A percentile compares a stretch with the other conserved stretches of the same genome.
Conservation (phyloP, 2,113 vertebrate genomes). For the Pseudorhombus dupliciocellatus region DNA sequence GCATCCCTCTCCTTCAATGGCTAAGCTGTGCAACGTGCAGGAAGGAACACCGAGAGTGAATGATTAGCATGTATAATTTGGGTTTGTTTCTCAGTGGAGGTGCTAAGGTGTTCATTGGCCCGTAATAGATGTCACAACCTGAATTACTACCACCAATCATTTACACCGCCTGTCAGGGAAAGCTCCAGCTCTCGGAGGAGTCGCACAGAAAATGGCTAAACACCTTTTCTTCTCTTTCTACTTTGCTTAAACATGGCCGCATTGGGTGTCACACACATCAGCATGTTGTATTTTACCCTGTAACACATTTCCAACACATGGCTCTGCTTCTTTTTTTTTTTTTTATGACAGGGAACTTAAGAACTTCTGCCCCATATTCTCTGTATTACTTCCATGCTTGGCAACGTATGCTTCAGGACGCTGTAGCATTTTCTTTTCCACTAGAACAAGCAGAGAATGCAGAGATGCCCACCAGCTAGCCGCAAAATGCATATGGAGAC, state of each 20-base stretch:
- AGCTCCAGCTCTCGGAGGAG: constrained; percentile 24
- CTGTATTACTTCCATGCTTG: constrained; percentile 33
- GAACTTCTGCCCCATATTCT: constrained; percentile 51
- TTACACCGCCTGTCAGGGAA: constrained; percentile 58
- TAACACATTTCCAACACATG: constrained; percentile 58
- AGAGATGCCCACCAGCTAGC: constrained; percentile 28
- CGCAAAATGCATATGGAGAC: constrained; percentile 20
- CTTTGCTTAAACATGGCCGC: constrained; percentile 31
- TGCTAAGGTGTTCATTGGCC: constrained; percentile 69
- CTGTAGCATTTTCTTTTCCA: constrained; percentile 49
- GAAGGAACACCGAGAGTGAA: constrained; percentile 58
- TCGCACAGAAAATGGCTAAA: constrained; percentile 20
- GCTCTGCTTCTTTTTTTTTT: constrained; percentile 33
- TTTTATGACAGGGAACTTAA: constrained; percentile 36
- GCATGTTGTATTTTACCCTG: constrained; percentile 10
- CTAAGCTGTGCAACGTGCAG: constrained; percentile 48
- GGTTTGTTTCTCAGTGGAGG: constrained; percentile 55
- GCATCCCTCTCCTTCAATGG: constrained; percentile 59
- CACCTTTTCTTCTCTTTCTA: constrained; percentile 20
- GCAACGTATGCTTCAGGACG: constrained; percentile 21
- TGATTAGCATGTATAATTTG: constrained; percentile 70
- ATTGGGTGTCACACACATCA: constrained; percentile 45
- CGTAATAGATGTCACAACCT: constrained; percentile 72
- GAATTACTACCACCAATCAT: constrained; percentile 72
- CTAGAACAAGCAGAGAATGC: constrained; percentile 22